Evolutionary conservation across 2,888 invertebrate genomes (phyloP).

Genomic region (Mythimna ferrago): DNA sequence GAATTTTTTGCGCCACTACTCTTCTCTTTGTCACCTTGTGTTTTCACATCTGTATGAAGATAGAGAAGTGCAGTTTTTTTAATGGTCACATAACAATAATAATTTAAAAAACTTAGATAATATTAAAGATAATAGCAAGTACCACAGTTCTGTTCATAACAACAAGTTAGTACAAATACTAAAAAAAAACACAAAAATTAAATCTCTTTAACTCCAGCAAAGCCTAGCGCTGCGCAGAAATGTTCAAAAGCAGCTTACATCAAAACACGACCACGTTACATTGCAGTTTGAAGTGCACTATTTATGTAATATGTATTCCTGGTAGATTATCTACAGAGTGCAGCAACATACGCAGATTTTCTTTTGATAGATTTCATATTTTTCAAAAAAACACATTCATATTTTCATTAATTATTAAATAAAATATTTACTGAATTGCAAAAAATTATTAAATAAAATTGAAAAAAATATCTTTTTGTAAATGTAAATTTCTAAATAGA

Average conservation of each 20-base stretch:
- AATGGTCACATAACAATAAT: too few relatives aligned
- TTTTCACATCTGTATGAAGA: too few relatives aligned
- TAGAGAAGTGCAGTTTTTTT: too few relatives aligned
- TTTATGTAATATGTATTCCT: slow-evolving; percentile 17
- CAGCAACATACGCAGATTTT: neutral
- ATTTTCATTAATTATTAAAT: too few relatives aligned
- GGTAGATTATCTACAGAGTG: neutral
- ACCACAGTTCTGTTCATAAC: neutral
- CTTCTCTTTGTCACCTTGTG: too few relatives aligned
- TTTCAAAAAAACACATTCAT: neutral
- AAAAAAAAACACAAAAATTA: slow-evolving; percentile 29
- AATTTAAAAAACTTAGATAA: too few relatives aligned
- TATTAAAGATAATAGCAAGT: too few relatives aligned
- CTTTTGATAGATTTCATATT: neutral
- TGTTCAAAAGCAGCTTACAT: slow-evolving; percentile 50
- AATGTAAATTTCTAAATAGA: too few relatives aligned
- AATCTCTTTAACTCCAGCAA: slow-evolving; percentile 40
- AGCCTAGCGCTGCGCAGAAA: slow-evolving; percentile 31
- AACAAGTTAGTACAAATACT: slow-evolving; percentile 1
- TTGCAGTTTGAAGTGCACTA: slow-evolving; percentile 21
- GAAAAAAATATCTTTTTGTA: too few relatives aligned
- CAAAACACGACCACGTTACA: slow-evolving; percentile 21
- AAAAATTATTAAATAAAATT: too few relatives aligned
- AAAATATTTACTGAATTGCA: too few relatives aligned
- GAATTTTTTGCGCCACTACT: too few relatives aligned